phyloP scores from a whole-genome alignment of 2,113 vertebrate genomes.

The Harpagus bidentatus region DNA sequence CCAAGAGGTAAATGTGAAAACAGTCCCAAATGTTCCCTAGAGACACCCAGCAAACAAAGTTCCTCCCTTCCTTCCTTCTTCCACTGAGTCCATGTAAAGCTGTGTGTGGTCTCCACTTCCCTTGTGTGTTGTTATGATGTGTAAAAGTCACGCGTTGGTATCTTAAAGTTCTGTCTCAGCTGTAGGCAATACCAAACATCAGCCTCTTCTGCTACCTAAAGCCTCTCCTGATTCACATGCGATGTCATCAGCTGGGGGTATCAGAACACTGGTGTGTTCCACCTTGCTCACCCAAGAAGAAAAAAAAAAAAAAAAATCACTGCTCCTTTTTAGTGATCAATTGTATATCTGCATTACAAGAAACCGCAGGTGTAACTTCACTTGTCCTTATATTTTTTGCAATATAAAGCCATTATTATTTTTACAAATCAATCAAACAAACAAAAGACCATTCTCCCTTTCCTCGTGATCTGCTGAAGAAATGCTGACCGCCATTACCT shows the following conservation, averaged over 20 bases:
- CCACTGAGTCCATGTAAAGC: background rate
- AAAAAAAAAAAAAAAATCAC: background rate
- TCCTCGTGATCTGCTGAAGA: background rate
- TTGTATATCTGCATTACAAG: background rate
- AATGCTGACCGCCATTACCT: background rate
- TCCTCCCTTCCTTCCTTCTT: background rate
- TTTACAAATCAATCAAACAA: background rate
- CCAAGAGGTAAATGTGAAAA: background rate
- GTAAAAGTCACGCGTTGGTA: background rate
- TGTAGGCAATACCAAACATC: background rate
- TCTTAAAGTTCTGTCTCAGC: background rate
- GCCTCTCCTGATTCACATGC: rapidly evolving
- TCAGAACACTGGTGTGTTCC: background rate
- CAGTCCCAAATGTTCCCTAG: background rate
- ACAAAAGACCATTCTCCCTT: background rate
- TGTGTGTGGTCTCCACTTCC: rapidly evolving
- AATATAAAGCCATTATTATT: background rate
- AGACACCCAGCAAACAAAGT: background rate
- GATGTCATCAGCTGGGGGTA: rapidly evolving
- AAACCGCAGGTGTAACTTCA: background rate
- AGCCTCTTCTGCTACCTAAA: background rate
- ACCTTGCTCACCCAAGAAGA: rapidly evolving
- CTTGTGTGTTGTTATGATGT: background rate
- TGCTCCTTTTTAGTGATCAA: background rate
- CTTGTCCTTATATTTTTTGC: background rate